phyloP scores from a whole-genome alignment of 2,797 vertebrate species.

The Falco berigora region DNA sequence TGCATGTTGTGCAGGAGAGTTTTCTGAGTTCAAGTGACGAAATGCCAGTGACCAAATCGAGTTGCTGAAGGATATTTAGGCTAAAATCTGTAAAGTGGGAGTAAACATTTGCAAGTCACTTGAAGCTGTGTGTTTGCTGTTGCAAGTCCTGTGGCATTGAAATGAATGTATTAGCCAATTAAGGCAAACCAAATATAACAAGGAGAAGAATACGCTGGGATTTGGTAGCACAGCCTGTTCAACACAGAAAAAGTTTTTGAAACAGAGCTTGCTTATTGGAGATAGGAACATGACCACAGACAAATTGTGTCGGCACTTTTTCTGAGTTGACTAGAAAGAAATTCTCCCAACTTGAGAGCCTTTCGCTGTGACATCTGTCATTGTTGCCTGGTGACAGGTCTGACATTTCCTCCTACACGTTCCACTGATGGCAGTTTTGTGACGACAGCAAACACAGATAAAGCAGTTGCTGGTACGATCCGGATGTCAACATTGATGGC shows the following conservation, averaged over 20 bases:
- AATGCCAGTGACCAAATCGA: neutral
- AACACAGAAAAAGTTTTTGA: neutral
- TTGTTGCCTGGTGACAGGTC: neutral
- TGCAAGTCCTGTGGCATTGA: neutral
- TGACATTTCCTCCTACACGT: neutral
- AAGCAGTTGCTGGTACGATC: neutral
- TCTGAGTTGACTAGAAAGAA: neutral
- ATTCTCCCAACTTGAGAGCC: neutral
- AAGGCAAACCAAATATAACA: neutral
- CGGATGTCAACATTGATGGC: neutral
- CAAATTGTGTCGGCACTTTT: neutral
- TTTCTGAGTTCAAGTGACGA: neutral
- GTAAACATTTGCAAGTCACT: neutral
- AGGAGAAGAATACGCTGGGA: accelerated
- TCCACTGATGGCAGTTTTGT: neutral
- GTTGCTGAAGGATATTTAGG: neutral
- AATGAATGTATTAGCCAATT: neutral
- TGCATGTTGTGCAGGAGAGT: neutral
- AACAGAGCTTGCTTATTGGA: neutral
- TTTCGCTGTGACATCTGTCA: neutral
- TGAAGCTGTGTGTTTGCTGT: neutral
- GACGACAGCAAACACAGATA: neutral
- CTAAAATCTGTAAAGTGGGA: neutral
- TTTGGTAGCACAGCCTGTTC: neutral
- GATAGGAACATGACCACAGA: neutral